Base-by-base conservation (phyloP, 2,888 invertebrate species). In the Coelinius sp. region DNA sequence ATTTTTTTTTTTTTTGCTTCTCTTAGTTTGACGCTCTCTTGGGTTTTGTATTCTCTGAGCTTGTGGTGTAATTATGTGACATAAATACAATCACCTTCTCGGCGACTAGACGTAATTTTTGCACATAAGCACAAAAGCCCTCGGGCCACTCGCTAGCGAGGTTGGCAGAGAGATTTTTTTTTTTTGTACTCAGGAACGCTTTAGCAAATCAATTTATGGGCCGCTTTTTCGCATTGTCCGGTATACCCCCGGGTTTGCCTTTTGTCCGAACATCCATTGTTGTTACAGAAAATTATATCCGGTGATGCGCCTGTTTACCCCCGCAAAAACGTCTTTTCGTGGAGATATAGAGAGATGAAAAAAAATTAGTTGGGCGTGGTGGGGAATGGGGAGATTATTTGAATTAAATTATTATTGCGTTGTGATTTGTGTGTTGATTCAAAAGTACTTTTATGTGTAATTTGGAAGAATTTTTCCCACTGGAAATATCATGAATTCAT, bases 151-250 rank as follows among this genome's bases (percentile, higher is more conserved):
- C 46, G 14, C 35, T 46, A 27, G 35, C 35, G 41, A 71, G 44
- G 46, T 59, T 53, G 41, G 44, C 59, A 53, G 17, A 35, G 24
- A 14, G 10, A 25, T 41, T 59, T 59, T 73, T 74, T 78, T 75
- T 74, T 73, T 78, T 46, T 79, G 66, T 75, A 63, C 72, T 74
- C 71, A 56, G 75, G 71, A 74, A 74, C 73, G 64, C 68, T 80
- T 83, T 83, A 81, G 84, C 86, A 87, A 87, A 87, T 87, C 87
- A 87, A 87, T 87, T 87, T 87, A 87, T 86, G 86, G 83, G 70
- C 70, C 73, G 81, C 78, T 78, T 80, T 75, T 81, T 85, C 85
- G 85, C 87, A 87, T 86, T 86, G 86, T 86, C 83, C 84, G 77
- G 46, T 70, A 44, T 31, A 49, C 31, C 78, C 69, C 70, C 62